phyloP scores from a whole-genome alignment of 2,888 invertebrate species.

The Pardosa pseudoannulata region DNA sequence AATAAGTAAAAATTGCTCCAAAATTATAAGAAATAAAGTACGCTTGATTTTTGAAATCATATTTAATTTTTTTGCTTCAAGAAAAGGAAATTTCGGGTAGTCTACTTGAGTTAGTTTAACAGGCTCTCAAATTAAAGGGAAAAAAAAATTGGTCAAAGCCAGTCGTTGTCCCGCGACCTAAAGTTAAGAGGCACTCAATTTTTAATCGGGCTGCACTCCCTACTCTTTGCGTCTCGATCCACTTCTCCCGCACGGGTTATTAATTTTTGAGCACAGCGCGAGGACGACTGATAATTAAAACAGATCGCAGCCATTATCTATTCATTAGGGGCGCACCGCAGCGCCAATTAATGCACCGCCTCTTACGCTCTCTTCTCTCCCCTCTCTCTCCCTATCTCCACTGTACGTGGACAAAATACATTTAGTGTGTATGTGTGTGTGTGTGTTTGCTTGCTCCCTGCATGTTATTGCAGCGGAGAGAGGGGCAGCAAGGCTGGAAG shows the following conservation, averaged over 20 bases:
- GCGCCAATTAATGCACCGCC: constrained; percentile 68
- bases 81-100: too few species aligned
- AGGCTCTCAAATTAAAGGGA: too few species aligned
- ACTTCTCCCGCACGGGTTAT: constrained; percentile 59
- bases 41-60: too few species aligned
- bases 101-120: too few species aligned
- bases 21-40: too few species aligned
- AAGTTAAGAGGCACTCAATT: neutral
- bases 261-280: constrained; percentile 64
- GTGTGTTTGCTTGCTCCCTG: constrained; percentile 1
- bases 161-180: too few species aligned
- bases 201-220: constrained; percentile 28
- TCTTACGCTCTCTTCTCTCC: constrained; percentile 11
- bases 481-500: too few species aligned
- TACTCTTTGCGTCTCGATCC: constrained; percentile 20
- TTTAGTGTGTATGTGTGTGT: neutral
- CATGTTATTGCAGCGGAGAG: neutral
- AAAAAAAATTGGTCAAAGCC: too few species aligned
- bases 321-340: constrained; percentile 69
- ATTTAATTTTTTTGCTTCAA: too few species aligned
- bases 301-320: constrained; percentile 70
- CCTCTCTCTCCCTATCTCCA: neutral
- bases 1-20: too few species aligned
- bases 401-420: constrained; percentile 9
- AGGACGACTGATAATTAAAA: constrained; percentile 70